These are phyloP conservation scores for Macropis europaea DNA, from an alignment of 2,888 invertebrate genomes.

Conservation along the genomic window DNA sequence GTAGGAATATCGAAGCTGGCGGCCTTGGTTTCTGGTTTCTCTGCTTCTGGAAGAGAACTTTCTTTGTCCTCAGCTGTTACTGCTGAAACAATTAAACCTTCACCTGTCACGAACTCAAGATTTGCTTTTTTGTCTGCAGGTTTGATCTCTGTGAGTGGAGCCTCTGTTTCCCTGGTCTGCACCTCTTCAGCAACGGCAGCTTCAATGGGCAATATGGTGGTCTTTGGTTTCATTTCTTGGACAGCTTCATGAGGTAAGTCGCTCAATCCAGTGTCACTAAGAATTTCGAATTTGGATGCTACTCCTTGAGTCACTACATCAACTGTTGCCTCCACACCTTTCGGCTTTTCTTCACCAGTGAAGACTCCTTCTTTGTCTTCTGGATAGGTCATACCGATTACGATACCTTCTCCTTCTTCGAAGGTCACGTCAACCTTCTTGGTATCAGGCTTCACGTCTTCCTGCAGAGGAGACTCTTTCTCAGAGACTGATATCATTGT, in stretches of 20 bases:
- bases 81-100: conserved; percentile 69
- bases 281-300: conserved; percentile 72
- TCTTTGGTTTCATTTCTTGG: conserved; percentile 62
- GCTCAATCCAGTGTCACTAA: conserved; percentile 64
- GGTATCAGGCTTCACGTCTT: conserved; percentile 80
- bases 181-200: conserved; percentile 72
- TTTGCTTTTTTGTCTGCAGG: conserved; percentile 81
- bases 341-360: conserved; percentile 61
- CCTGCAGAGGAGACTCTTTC: conserved; percentile 80
- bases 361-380: conserved; percentile 76
- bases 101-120: conserved; percentile 75
- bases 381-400: conserved; percentile 80
- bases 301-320: conserved; percentile 70
- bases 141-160: conserved; percentile 79
- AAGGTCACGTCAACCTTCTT: conserved; percentile 82
- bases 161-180: conserved; percentile 72
- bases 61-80: conserved; percentile 72
- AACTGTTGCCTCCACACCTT: conserved; percentile 66
- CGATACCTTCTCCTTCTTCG: conserved; percentile 83
- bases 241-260: conserved; percentile 58
- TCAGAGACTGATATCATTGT: conserved; percentile 81
- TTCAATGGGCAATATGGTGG: conserved; percentile 70
- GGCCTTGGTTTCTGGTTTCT: conserved; percentile 72
- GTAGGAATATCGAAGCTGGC: conserved; percentile 77
- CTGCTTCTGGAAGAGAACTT: conserved; percentile 58